These are phyloP conservation scores for Marasmarcha lunaedactyla DNA, from an alignment of 2,888 invertebrate species.

Conservation along the genomic window DNA sequence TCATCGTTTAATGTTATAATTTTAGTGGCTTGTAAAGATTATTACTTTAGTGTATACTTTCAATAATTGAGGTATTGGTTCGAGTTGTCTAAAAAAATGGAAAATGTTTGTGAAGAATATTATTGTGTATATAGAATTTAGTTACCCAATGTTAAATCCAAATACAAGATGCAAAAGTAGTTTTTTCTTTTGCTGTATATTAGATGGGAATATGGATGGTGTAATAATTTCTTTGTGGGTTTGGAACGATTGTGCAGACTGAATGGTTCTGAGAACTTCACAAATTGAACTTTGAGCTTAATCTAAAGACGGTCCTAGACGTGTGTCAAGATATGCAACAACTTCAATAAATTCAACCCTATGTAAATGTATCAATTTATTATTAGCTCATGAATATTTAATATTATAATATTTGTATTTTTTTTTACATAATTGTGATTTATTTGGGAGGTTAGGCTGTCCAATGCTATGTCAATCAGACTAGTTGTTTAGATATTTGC, in stretches of 20 bases:
- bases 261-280: not conserved
- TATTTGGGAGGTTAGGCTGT: too few species aligned
- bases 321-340: too few species aligned
- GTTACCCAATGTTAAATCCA: slow-evolving; percentile 61
- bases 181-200: slow-evolving; percentile 34
- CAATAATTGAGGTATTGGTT: slow-evolving; percentile 28
- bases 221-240: slow-evolving; percentile 28
- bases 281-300: too few species aligned
- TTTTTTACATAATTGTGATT: too few species aligned
- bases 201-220: slow-evolving; percentile 33
- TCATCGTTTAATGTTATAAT: slow-evolving; percentile 33
- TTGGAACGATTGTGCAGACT: slow-evolving; percentile 27
- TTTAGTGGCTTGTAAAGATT: slow-evolving; percentile 48
- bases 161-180: slow-evolving; percentile 47
- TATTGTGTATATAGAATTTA: slow-evolving; percentile 63
- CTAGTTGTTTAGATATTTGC: too few species aligned
- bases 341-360: too few species aligned
- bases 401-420: too few species aligned
- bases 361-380: too few species aligned
- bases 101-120: slow-evolving; percentile 35
- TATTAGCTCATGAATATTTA: too few species aligned
- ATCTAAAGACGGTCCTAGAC: too few species aligned
- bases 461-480: too few species aligned
- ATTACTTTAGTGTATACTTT: slow-evolving; percentile 42
- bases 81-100: slow-evolving; percentile 17